Percentiles rank a stretch among this genome's conserved stretches.
These are phyloP conservation scores for Siderastrea siderea DNA, from an alignment of 92 coral and sea anemone species.

Conservation along the genomic window DNA sequence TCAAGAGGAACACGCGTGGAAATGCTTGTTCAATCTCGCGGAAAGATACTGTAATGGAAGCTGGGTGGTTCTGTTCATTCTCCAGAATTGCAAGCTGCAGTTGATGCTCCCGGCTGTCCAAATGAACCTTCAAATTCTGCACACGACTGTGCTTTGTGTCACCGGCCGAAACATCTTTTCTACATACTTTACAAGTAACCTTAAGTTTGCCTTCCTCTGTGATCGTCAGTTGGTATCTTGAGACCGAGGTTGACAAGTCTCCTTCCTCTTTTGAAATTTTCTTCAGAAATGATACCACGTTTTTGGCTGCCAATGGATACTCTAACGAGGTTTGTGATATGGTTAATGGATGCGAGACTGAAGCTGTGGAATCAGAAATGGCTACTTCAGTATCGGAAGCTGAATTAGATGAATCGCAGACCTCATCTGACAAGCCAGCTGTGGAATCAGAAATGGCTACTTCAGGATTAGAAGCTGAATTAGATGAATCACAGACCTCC, in stretches of 20 bases:
- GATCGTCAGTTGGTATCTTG: conserved; percentile 33
- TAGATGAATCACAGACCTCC: conserved; percentile 26
- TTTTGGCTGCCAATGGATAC: conserved; percentile 38
- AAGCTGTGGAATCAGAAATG: conserved; percentile 35
- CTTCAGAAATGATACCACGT: conserved; percentile 29
- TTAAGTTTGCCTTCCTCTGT: conserved; percentile 34
- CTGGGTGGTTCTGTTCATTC: conserved; percentile 25
- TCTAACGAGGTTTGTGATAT: conserved; percentile 15
- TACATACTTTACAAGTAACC: conserved; percentile 39
- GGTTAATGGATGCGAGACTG: conserved; percentile 13
- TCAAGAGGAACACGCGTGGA: conserved; percentile 34
- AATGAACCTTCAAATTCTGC: conserved; percentile 41
- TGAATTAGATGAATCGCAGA: conserved; percentile 21
- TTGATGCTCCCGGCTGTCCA: conserved; percentile 42
- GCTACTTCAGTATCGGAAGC: conserved; percentile 26
- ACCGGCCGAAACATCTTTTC: conserved; percentile 29
- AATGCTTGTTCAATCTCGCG: conserved; percentile 36
- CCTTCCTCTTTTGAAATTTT: conserved; percentile 40
- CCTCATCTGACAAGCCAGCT: conserved; percentile 34
- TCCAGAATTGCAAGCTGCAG: conserved; percentile 39
- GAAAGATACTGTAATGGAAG: conserved; percentile 32
- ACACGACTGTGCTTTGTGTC: conserved; percentile 37
- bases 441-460: conserved; percentile 29
- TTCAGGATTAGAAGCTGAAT: conserved; percentile 16
- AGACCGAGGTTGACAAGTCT: conserved; percentile 30